A percentile compares a stretch with the other conserved stretches of the same genome.
Conservation (phyloP, 2,797 vertebrate genomes). For the Semaprochilodus insignis region DNA sequence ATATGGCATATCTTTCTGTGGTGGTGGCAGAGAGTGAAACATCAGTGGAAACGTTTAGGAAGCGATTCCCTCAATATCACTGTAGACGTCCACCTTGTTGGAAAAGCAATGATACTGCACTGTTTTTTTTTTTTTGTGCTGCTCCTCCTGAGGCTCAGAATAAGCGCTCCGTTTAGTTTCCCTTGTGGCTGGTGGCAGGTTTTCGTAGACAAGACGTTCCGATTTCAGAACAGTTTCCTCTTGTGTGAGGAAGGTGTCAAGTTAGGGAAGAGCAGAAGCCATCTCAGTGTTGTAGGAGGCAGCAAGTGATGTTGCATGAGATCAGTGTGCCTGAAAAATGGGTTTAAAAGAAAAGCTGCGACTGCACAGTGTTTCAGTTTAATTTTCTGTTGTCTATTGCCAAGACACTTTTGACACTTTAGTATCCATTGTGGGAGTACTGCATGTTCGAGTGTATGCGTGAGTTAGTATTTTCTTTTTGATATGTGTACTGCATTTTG, state of each 20-base stretch:
- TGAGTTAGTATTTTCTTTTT: not conserved
- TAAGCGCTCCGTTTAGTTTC: constrained; percentile 48
- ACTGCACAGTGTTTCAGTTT: constrained; percentile 61
- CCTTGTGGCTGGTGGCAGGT: not conserved
- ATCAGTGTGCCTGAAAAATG: constrained; percentile 28
- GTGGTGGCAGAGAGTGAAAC: not conserved
- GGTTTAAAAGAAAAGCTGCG: constrained; percentile 45
- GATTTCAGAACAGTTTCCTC: constrained; percentile 33
- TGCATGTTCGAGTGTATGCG: constrained; percentile 19
- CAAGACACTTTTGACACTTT: constrained; percentile 59
- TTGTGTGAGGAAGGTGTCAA: constrained; percentile 54
- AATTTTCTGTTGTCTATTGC: constrained; percentile 50
- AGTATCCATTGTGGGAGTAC: constrained; percentile 31
- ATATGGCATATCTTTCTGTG: too few species aligned
- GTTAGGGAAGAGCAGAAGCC: constrained; percentile 48
- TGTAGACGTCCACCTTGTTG: not conserved
- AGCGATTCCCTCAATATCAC: not conserved
- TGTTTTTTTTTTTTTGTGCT: constrained; percentile 12
- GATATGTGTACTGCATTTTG: constrained; percentile 15
- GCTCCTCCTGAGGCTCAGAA: constrained; percentile 26
- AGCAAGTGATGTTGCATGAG: constrained; percentile 55
- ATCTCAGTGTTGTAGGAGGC: constrained; percentile 54
- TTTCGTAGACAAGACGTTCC: not conserved
- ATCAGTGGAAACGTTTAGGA: not conserved
- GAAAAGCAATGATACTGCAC: constrained; percentile 33